Evolutionary conservation across 2,113 vertebrate species (phyloP).

Genomic region (Budorcas taxicolor): DNA sequence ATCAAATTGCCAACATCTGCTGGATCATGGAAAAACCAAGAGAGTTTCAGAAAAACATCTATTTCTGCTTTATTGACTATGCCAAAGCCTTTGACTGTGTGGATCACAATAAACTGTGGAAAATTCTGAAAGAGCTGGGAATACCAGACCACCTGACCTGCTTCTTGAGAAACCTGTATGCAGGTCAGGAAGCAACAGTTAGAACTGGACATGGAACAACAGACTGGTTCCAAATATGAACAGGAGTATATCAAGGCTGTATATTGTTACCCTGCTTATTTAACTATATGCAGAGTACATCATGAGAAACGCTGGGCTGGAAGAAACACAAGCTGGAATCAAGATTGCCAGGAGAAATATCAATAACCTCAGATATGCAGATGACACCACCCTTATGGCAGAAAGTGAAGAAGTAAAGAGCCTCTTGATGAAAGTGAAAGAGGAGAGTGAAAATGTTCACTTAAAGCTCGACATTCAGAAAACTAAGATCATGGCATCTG

Average conservation of each 20-base stretch:
- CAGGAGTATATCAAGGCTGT: background rate
- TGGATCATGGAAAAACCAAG: background rate
- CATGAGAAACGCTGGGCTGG: background rate
- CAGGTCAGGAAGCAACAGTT: background rate
- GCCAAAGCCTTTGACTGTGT: background rate
- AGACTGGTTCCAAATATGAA: background rate
- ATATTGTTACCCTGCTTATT: background rate
- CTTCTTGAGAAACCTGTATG: background rate
- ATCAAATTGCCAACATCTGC: background rate
- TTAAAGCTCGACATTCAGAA: too few relatives aligned
- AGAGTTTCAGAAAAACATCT: background rate
- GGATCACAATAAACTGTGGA: background rate
- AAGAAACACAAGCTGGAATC: background rate
- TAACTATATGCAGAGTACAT: background rate
- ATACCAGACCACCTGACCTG: background rate
- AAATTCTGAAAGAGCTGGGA: background rate
- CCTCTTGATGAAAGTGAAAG: background rate
- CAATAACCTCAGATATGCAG: background rate
- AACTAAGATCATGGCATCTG: too few relatives aligned
- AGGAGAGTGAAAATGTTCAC: background rate
- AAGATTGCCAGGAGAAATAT: background rate
- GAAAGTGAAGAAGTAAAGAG: background rate
- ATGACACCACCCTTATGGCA: background rate
- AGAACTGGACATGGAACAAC: background rate
- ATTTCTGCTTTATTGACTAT: background rate